phyloP scores from a whole-genome alignment of 2,113 vertebrate genomes.

The Zosterops lateralis region DNA sequence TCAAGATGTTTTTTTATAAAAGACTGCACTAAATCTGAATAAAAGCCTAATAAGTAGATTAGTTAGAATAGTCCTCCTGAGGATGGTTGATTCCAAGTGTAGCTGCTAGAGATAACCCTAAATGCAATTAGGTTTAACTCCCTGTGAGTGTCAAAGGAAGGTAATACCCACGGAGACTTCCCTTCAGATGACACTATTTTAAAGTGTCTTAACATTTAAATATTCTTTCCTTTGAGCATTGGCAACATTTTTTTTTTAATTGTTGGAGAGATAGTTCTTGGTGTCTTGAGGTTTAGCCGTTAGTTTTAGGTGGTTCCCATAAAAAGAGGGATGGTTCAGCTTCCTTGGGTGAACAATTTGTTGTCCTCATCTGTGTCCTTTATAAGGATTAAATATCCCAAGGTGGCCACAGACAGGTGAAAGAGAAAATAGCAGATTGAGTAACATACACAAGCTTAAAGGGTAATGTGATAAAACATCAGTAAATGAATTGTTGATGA shows the following conservation, averaged over 20 bases:
- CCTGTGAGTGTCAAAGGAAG: slow-evolving; percentile 66
- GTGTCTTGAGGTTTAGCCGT: slow-evolving; percentile 31
- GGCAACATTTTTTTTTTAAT: slow-evolving; percentile 37
- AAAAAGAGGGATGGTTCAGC: slow-evolving; percentile 36
- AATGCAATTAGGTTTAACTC: slow-evolving; percentile 77
- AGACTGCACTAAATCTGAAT: slow-evolving; percentile 71
- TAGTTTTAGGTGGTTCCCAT: slow-evolving; percentile 49
- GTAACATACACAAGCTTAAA: slow-evolving; percentile 28
- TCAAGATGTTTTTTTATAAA: slow-evolving; percentile 65
- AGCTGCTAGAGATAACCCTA: slow-evolving; percentile 76
- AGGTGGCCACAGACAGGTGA: slow-evolving; percentile 33
- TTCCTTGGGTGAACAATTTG: slow-evolving; percentile 22
- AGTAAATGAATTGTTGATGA: background rate
- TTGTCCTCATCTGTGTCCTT: slow-evolving; percentile 34
- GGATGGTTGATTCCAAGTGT: slow-evolving; percentile 67
- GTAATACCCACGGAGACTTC: slow-evolving; percentile 60
- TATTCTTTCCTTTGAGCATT: slow-evolving; percentile 64
- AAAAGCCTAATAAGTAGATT: slow-evolving; percentile 80
- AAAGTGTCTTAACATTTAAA: slow-evolving; percentile 70
- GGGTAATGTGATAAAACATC: slow-evolving; percentile 23
- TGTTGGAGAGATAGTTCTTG: slow-evolving; percentile 40
- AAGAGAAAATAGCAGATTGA: background rate
- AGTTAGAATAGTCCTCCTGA: slow-evolving; percentile 77
- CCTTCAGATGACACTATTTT: slow-evolving; percentile 65
- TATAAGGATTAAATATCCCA: slow-evolving; percentile 56